phyloP scores from a whole-genome alignment of 2,888 invertebrate species.

The Drosophila subsilvestris region DNA sequence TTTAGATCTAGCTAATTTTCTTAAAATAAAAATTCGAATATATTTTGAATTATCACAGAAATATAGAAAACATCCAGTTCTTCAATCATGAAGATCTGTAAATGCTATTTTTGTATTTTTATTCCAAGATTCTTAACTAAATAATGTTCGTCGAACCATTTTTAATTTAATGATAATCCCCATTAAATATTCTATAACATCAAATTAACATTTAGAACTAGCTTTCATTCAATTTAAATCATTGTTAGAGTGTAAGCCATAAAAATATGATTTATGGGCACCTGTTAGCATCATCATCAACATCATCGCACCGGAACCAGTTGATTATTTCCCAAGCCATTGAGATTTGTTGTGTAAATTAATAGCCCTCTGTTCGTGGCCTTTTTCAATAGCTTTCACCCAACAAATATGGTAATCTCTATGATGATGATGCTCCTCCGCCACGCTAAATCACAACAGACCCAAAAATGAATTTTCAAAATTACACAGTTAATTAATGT shows the following conservation, averaged over 20 bases:
- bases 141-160: neutral
- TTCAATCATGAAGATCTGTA: too few species aligned
- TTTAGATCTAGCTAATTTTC: too few species aligned
- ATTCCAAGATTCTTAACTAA: neutral
- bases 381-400: constrained; percentile 36
- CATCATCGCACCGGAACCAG: constrained; percentile 30
- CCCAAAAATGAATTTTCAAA: constrained; percentile 37
- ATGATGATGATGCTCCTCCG: neutral
- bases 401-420: constrained; percentile 37
- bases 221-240: neutral
- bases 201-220: neutral
- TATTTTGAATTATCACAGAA: too few species aligned
- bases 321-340: constrained; percentile 26
- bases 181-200: neutral
- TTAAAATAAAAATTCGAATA: too few species aligned
- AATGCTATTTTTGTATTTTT: too few species aligned
- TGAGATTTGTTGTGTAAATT: constrained; percentile 36
- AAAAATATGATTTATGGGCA: constrained; percentile 2
- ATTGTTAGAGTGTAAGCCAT: neutral
- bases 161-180: neutral
- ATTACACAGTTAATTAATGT: constrained; percentile 53
- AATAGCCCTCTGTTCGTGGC: constrained; percentile 17
- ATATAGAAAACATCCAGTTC: too few species aligned
- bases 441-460: constrained; percentile 13
- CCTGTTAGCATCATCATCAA: constrained; percentile 12